Conservation (phyloP, 2,797 vertebrate species). For the Psittacula derbiana region DNA sequence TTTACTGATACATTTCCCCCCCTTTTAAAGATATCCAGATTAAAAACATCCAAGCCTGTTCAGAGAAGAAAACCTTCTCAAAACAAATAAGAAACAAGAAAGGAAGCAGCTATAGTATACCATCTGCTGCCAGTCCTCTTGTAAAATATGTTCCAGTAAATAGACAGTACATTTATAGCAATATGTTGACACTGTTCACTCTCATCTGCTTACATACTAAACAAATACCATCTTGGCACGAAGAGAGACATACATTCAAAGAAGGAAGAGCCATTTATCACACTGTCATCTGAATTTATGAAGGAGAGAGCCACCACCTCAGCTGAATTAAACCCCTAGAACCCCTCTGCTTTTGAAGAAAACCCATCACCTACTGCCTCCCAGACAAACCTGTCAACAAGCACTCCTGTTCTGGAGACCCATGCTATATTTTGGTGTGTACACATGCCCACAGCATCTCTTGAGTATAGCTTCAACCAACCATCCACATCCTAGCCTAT, state of each 20-base stretch:
- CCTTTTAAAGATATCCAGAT: not conserved
- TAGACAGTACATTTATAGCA: not conserved
- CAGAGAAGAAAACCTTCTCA: not conserved
- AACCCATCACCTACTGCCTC: not conserved
- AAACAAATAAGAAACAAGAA: constrained; percentile 4
- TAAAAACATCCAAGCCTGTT: not conserved
- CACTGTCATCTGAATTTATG: not conserved
- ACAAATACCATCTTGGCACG: not conserved
- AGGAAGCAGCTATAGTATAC: not conserved
- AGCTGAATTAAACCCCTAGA: not conserved
- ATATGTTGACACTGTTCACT: not conserved
- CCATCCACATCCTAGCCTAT: rapidly evolving
- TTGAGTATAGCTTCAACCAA: not conserved
- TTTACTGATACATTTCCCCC: not conserved
- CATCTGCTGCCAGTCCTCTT: not conserved
- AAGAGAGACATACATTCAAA: not conserved
- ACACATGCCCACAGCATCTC: not conserved
- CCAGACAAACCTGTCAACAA: not conserved
- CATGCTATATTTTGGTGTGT: not conserved
- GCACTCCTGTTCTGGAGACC: not conserved
- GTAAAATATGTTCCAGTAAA: not conserved
- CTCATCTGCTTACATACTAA: not conserved
- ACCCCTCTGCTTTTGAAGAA: not conserved
- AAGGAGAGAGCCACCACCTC: not conserved
- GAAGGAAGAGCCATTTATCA: not conserved